Conservation (phyloP, 2,797 vertebrate species). For the Tolypeutes matacus region DNA sequence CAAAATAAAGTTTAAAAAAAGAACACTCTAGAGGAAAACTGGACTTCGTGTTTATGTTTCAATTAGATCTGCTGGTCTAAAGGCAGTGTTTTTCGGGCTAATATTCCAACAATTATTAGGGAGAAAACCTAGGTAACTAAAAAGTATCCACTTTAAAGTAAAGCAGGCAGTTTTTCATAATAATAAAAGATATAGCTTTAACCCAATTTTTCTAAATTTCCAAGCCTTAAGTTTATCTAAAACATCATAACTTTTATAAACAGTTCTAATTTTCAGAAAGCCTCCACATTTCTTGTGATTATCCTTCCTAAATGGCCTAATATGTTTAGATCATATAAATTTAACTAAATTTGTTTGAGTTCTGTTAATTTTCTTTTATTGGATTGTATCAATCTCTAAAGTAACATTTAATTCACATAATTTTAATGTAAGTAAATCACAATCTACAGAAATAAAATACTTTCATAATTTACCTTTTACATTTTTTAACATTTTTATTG, state of each 20-base stretch:
- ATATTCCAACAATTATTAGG: background rate
- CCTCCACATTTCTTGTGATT: background rate
- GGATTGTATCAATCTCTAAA: background rate
- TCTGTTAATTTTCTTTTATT: constrained; percentile 1
- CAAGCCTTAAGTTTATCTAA: constrained; percentile 32
- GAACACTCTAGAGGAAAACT: background rate
- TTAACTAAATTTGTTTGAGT: background rate
- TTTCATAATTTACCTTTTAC: background rate
- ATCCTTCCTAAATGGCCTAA: background rate
- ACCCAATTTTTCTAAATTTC: background rate
- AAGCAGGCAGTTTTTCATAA: background rate
- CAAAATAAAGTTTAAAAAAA: too few relatives aligned
- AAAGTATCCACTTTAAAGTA: background rate
- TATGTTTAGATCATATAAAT: constrained; percentile 2
- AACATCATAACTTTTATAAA: constrained; percentile 9
- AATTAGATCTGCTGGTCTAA: constrained; percentile 12
- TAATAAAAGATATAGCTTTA: background rate
- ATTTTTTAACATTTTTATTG: background rate
- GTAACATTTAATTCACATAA: background rate
- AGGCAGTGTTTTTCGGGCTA: background rate
- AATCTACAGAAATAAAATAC: background rate
- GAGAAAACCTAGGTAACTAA: background rate
- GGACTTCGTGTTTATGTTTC: background rate
- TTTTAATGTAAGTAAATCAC: constrained; percentile 22
- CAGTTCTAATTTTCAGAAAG: background rate